Evolutionary conservation across 2,888 invertebrate species (phyloP), one percentile per base, ranked within the genome.

Genomic region (Heliconius hortense): DNA sequence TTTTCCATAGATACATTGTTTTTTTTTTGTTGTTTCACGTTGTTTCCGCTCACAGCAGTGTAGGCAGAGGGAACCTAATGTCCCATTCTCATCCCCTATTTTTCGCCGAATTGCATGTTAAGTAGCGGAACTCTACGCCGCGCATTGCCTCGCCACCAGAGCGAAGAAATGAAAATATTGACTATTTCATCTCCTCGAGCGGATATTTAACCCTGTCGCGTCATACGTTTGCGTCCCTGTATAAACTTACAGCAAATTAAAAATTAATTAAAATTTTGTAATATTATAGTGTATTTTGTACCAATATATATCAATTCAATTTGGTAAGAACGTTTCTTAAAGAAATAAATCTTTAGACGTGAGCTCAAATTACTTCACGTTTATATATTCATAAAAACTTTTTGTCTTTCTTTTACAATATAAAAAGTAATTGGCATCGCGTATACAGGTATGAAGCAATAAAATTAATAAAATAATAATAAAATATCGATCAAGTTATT

Each of bases 391-490:
- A 53, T 53, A 53, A 7, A 43, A 53, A 21, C 8, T 53, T 63
- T 63, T 35, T 35, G 11, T n/a, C 21, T 66, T 66, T 24, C n/a
- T 39, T 13, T 15, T 10, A n/a, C 8, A n/a, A 31, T n/a, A 15
- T 64, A 39, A 39, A 39, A 21, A 39, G 5, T 66, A 66, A 66
- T 66, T 26, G 39, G 24, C 24, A 26, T 24, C 8, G 11, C 15
- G 24, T 60, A 39, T 66, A 66, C 5, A 7, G 15, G 15, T 56
- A 18, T 13, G 35, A 39, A 35, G 4, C 4, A 43, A 66, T 66
- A 13, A 43, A 66, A 39, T 43, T 39, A 66, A 66, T 66, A 43
- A 64, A 64, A 15, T 64, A 31, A 35, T 63, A 63, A 63, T 63
- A 63, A 64, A 39, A 64, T 64, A 48, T 48, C n/a, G 24, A 39